Base-by-base conservation (phyloP, 2,113 vertebrate species). In the Xerus inauris region DNA sequence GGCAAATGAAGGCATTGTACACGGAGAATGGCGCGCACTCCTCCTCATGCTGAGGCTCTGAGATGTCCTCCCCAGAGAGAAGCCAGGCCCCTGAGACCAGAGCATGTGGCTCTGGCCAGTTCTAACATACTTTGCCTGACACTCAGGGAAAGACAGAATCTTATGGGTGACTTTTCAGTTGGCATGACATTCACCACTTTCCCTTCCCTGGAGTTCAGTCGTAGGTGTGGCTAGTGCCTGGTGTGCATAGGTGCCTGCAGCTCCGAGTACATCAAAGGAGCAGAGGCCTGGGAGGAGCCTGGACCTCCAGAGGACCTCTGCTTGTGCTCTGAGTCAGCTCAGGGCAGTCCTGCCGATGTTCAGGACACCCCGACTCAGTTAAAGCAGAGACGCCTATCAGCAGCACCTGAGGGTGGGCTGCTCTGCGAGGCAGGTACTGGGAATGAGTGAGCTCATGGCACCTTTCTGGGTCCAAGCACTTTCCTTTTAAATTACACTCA, bases 221-320 rank as follows among this genome's bases (percentile, higher is more conserved):
- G 6, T 1, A 49, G 3, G n/a, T 5, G 1, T 19, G 12, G 22
- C 3, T 26, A 24, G 30, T 3, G 19, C 4, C 4, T 51, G n/a
- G 28, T 22, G 28, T 22, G 8, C 45, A 54, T 40, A 84, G n/a
- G 51, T 20, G 28, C 38, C 38, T 11, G 72, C 8, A n/a, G 3
- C 9, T 13, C 6, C 6, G 42, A 79, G 51, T 22, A 32, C 12
- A 16, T 24, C 38, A 57, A 38, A 35, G n/a, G 54, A 24, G 7
- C n/a, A 13, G n/a, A 87, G n/a, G 14, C 12, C n/a, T 3, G 35
- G 47, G 26, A 35, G 65, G 32, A 3, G 35, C 35, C 65, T 0
- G 5, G 8, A 40, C 51, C 14, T 77, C 57, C 24, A 45, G 7
- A 28, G 59, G 59, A 62, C 16, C 19, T 35, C 64, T 42, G 11